Evolutionary conservation across 1,140 invertebrate genomes (phyloP).

Genomic region (Drosophila kurseongensis): DNA sequence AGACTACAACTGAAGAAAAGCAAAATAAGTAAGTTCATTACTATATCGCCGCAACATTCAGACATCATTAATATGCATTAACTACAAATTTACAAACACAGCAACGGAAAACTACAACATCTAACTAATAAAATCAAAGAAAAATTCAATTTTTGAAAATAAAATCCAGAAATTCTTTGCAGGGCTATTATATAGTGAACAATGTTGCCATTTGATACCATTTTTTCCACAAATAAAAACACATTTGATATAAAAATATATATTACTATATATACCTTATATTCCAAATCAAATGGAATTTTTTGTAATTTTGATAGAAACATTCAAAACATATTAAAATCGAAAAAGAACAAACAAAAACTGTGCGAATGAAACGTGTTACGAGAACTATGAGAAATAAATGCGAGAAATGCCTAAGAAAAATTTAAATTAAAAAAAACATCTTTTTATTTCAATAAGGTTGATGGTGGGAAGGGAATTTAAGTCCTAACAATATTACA

Average conservation of each 20-base stretch:
- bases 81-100: slow-evolving; percentile 50
- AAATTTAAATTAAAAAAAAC: slow-evolving; percentile 22
- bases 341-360: slow-evolving; percentile 33
- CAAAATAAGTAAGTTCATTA: slow-evolving; percentile 17
- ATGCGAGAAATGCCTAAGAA: slow-evolving; percentile 67
- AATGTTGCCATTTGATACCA: slow-evolving; percentile 81
- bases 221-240: slow-evolving; percentile 69
- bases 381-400: slow-evolving; percentile 67
- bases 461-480: not conserved
- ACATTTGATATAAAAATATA: slow-evolving; percentile 76
- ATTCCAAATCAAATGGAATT: slow-evolving; percentile 77
- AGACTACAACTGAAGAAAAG: slow-evolving; percentile 29
- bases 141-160: slow-evolving; percentile 25
- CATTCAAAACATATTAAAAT: slow-evolving; percentile 68
- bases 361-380: slow-evolving; percentile 55
- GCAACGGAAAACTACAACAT: slow-evolving; percentile 34
- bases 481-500: no score
- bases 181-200: slow-evolving; percentile 79
- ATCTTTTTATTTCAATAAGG: not conserved
- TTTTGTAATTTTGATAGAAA: slow-evolving; percentile 82
- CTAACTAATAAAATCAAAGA: slow-evolving; percentile 34
- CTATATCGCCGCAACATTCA: slow-evolving; percentile 19
- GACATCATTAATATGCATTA: slow-evolving; percentile 44
- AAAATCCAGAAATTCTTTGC: slow-evolving; percentile 69
- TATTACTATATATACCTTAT: slow-evolving; percentile 71